Conservation (phyloP, 30 jellyfish, hydroid and myxozoan genomes). For the Phacellophora camtschatica region DNA sequence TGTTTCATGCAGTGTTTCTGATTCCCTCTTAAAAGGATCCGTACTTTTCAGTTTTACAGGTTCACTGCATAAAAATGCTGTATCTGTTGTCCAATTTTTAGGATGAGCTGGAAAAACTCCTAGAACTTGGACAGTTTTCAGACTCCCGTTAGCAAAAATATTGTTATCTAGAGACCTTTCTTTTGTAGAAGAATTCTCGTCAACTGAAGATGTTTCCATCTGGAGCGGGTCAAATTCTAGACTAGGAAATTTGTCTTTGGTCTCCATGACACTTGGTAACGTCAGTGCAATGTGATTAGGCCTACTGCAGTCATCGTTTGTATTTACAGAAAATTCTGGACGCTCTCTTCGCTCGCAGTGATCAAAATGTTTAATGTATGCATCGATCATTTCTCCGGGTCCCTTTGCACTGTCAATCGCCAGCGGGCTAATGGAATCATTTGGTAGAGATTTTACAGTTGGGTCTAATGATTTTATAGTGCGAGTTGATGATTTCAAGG, state of each 20-base stretch:
- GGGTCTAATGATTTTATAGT: no score
- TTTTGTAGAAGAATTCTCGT: conserved; percentile 22
- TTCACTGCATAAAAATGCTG: no score
- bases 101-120: neutral
- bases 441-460: no score
- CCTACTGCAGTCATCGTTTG: no score
- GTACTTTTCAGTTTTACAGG: no score
- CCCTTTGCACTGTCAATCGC: neutral
- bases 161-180: conserved; percentile 3
- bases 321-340: no score
- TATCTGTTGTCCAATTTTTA: neutral
- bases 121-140: neutral
- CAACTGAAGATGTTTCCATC: conserved; percentile 57
- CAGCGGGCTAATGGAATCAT: conserved; percentile 11
- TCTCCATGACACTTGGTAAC: no score
- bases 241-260: no score
- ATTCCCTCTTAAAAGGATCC: neutral
- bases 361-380: neutral
- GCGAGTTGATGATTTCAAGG: neutral
- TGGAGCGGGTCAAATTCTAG: conserved; percentile 40
- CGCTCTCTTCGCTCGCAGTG: neutral
- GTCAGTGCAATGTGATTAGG: no score
- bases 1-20: neutral
- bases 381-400: conserved; percentile 54
- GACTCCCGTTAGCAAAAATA: neutral